Percentiles rank a stretch among this genome's conserved stretches.
Conservation (phyloP, 2,888 invertebrate genomes). For the Balanococcus diminutus region DNA sequence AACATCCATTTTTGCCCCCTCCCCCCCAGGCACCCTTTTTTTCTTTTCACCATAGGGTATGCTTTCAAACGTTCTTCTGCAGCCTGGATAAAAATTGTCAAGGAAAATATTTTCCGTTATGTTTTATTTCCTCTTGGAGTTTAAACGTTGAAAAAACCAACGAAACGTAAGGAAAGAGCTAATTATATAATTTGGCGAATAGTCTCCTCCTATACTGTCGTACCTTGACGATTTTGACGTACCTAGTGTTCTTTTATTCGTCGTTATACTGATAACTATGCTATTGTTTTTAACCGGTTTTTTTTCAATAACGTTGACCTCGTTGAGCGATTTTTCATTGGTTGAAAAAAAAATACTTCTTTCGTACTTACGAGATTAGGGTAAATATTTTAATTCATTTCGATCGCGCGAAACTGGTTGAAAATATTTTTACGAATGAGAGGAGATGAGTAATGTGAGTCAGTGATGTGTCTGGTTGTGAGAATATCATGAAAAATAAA, state of each 20-base stretch:
- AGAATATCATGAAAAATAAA: not conserved
- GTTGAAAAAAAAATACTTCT: not conserved
- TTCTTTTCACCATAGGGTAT: too few species aligned
- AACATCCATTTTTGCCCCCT: too few species aligned
- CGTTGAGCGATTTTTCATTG: constrained; percentile 13
- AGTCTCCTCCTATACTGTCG: not conserved
- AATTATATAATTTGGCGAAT: constrained; percentile 27
- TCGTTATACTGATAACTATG: constrained; percentile 6
- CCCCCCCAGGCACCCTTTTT: too few species aligned
- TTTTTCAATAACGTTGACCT: constrained; percentile 35
- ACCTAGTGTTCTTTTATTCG: constrained; percentile 23
- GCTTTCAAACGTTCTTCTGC: too few species aligned
- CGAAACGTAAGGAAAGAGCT: not conserved
- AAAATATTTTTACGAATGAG: not conserved
- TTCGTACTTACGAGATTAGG: not conserved
- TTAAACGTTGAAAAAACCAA: not conserved
- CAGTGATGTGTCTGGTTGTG: not conserved
- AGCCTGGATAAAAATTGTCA: too few species aligned
- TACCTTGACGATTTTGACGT: constrained; percentile 20
- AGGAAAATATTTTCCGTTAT: too few species aligned
- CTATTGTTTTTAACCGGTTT: constrained; percentile 34
- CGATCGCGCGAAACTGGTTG: not conserved
- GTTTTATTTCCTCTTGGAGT: too few species aligned
- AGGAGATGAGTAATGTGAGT: not conserved
- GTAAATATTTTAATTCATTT: not conserved